Evolutionary conservation across 2,797 vertebrate species (phyloP).

Genomic region (Tragelaphus eurycerus): DNA sequence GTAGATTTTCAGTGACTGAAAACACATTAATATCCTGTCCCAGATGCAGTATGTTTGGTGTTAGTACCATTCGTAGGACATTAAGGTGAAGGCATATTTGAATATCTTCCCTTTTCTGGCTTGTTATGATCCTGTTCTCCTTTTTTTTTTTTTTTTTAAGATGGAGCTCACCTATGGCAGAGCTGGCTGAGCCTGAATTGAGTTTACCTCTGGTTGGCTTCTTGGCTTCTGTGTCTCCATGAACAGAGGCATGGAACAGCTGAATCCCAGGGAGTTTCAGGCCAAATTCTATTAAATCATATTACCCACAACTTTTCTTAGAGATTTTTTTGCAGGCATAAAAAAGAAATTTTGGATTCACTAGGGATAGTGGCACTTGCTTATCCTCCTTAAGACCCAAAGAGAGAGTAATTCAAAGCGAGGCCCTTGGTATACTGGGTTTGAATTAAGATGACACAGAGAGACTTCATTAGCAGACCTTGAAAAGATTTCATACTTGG

Average conservation of each 20-base stretch:
- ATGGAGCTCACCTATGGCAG: not conserved
- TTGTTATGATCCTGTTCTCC: not conserved
- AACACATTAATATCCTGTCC: not conserved
- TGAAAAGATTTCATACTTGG: conserved; percentile 3
- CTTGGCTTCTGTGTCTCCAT: not conserved
- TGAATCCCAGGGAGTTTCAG: not conserved
- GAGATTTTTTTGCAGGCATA: not conserved
- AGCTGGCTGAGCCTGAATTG: not conserved
- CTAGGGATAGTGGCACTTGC: not conserved
- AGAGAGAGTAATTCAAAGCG: not conserved
- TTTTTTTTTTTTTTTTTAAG: not conserved
- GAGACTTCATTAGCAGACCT: not conserved
- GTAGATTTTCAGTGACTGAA: not conserved
- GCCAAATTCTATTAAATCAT: not conserved
- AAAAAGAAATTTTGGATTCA: not conserved
- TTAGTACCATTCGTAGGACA: not conserved
- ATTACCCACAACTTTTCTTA: not conserved
- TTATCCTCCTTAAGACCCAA: not conserved
- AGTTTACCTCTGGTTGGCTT: not conserved
- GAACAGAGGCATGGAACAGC: not conserved
- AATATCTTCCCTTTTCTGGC: not conserved
- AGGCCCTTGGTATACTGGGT: not conserved
- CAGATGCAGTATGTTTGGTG: not conserved
- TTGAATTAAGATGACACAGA: not conserved
- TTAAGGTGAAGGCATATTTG: not conserved